Base-by-base conservation (phyloP, 1,140 invertebrate species). In the Pemphigus obesinymphae region DNA sequence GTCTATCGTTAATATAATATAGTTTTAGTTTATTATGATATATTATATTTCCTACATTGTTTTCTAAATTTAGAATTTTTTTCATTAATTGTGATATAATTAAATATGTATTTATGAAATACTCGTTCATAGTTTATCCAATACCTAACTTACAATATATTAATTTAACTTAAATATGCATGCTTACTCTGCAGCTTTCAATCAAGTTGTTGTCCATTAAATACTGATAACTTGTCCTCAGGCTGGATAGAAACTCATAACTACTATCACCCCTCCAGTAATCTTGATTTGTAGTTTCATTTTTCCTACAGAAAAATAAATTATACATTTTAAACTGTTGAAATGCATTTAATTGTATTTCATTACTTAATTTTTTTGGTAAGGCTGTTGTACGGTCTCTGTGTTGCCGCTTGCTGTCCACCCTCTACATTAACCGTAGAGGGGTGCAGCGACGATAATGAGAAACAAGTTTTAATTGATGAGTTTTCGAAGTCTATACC, bases 141-240 rank as follows among this genome's bases (percentile, higher is more conserved):
- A 11, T 45, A 2, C 20, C 15, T 48, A 48, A 48, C 13, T 10
- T 10, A 48, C 45, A 7, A 15, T 10, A 13, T 11, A 48, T 50
- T 20, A 50, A 50, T 50, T 50, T 20, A 13, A 45, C 43, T 11
- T 45, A 40, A 15, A 63, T 13, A 63, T 11, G 3, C 1, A 50
- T 26, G n/a, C 61, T 87, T 86, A 92, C 93, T 87, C 91, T 92
- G 89, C 95, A 97, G 84, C 92, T 92, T 85, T 96, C 94, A 83
- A 96, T 94, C 82, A 97, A 92, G 86, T 96, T 93, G 86, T 94
- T 96, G 87, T 96, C 94, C 95, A 97, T 96, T 85, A 97, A 94
- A 87, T 95, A 97, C 86, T 96, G 92, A 88, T 97, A 96, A 87
- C 94, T 93, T 34, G 93, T 91, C 81, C 87, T 86, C 85, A 96